Evolutionary conservation across 2,113 vertebrate genomes (phyloP).

Genomic region (Perca fluviatilis): DNA sequence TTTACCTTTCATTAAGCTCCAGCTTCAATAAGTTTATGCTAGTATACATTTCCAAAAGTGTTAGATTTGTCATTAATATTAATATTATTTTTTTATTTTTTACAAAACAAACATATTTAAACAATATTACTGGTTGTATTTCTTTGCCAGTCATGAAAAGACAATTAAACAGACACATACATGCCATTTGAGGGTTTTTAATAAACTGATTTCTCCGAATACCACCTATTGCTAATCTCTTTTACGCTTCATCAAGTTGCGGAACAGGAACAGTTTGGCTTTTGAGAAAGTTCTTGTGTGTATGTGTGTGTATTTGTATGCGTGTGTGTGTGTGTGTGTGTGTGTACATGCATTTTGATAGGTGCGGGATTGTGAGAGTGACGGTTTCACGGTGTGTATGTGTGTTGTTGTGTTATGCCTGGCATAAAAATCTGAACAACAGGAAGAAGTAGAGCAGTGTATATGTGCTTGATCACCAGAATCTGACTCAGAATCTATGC

Average conservation of each 20-base stretch:
- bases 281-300: conserved; percentile 51
- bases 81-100: conserved; percentile 71
- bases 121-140: conserved; percentile 68
- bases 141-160: conserved; percentile 58
- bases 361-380: neutral
- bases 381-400: conserved; percentile 22
- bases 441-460: conserved; percentile 37
- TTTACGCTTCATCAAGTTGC: conserved; percentile 55
- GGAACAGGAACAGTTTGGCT: conserved; percentile 57
- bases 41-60: conserved; percentile 74
- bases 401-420: conserved; percentile 16
- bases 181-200: conserved; percentile 56
- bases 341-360: conserved; percentile 24
- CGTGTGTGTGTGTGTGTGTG: conserved; percentile 32
- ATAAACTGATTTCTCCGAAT: conserved; percentile 55
- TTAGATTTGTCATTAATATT: conserved; percentile 78
- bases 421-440: conserved; percentile 19
- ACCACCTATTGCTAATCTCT: conserved; percentile 8
- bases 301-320: conserved; percentile 40
- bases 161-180: conserved; percentile 64
- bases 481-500: conserved; percentile 32
- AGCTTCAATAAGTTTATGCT: conserved; percentile 77
- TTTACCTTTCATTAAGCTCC: conserved; percentile 74
- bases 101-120: conserved; percentile 84
- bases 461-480: conserved; percentile 58